phyloP scores from a whole-genome alignment of 2,888 invertebrate genomes.

The Rhamnusium bicolor region DNA sequence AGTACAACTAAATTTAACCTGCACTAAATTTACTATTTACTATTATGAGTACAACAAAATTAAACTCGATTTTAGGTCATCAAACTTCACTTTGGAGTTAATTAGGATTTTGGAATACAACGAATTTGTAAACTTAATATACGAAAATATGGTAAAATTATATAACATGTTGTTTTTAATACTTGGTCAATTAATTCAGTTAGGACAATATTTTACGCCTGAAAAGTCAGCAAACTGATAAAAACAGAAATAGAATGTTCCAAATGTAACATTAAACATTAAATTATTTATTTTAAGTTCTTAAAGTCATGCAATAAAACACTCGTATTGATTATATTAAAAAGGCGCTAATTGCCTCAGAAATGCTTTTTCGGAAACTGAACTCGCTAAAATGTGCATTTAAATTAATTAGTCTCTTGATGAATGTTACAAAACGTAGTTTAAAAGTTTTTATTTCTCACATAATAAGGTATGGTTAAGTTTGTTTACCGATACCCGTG shows the following conservation, averaged over 20 bases:
- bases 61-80: slow-evolving; percentile 28
- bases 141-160: not conserved
- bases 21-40: slow-evolving; percentile 30
- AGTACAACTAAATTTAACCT: slow-evolving; percentile 25
- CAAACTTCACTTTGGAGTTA: slow-evolving; percentile 10
- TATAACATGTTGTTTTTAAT: not conserved
- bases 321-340: not conserved
- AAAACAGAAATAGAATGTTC: slow-evolving; percentile 14
- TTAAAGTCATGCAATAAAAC: not conserved
- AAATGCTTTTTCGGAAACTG: not conserved
- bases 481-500: not conserved
- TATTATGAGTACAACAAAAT: slow-evolving; percentile 18
- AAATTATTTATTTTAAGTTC: not conserved
- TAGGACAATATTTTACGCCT: slow-evolving; percentile 15
- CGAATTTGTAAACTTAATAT: not conserved
- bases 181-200: not conserved
- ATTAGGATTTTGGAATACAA: not conserved
- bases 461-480: not conserved
- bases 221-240: slow-evolving; percentile 7
- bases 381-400: not conserved
- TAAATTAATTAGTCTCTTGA: not conserved
- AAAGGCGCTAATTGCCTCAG: not conserved
- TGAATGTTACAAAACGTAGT: not conserved
- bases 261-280: slow-evolving; percentile 4
- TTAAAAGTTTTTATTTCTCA: not conserved